Percentiles rank a stretch among this genome's conserved stretches.
Evolutionary conservation across 2,797 vertebrate species (phyloP).

Genomic region (Buceros bicornis): DNA sequence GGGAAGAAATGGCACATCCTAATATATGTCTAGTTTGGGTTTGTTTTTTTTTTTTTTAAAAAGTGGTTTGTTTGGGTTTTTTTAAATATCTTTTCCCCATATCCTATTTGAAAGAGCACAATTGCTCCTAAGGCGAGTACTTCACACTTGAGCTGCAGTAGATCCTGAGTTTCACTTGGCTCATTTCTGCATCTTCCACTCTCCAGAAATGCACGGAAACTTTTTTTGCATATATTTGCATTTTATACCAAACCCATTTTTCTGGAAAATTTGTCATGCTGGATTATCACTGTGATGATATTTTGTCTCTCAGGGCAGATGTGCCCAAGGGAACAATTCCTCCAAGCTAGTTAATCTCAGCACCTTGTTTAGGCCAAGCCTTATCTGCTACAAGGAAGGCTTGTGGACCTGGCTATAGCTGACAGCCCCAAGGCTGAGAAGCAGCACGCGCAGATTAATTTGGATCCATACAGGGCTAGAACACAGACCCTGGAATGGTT

Average conservation of each 20-base stretch:
- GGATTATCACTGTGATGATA: background rate
- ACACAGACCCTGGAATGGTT: accelerated
- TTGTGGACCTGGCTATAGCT: background rate
- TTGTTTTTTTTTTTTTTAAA: too few species aligned
- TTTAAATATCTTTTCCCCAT: background rate
- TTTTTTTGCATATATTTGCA: background rate
- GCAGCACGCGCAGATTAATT: background rate
- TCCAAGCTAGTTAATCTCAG: background rate
- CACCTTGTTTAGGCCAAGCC: background rate
- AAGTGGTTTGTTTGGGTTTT: too few species aligned
- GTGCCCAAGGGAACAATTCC: background rate
- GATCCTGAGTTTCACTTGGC: background rate
- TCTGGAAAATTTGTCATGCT: background rate
- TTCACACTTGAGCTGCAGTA: background rate
- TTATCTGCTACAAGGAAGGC: background rate
- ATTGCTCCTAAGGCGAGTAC: background rate
- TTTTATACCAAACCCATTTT: background rate
- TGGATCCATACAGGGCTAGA: background rate
- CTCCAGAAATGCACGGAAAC: background rate
- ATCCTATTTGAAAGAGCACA: background rate
- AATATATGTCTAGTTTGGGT: background rate
- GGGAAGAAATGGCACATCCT: background rate
- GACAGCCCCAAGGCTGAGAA: background rate
- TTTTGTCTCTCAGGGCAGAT: background rate
- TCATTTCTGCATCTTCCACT: background rate